A percentile compares a stretch with the other conserved stretches of the same genome.
These are phyloP conservation scores for Glaucomys volans DNA, from an alignment of 2,113 vertebrate species.

Conservation along the genomic window DNA sequence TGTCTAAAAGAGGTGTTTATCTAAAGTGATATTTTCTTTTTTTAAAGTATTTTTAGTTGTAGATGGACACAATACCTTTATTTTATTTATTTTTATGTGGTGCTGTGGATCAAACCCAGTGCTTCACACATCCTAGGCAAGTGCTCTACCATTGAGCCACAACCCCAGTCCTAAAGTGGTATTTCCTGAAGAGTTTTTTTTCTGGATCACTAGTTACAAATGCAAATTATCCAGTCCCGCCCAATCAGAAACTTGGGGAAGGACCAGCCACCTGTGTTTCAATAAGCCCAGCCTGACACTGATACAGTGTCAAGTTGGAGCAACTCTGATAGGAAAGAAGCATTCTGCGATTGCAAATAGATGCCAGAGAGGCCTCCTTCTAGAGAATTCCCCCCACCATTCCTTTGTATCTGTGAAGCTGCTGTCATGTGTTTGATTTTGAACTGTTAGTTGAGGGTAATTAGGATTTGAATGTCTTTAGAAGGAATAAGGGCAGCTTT, in stretches of 20 bases:
- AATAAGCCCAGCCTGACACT: not conserved
- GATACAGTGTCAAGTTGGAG: not conserved
- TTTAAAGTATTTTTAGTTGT: too few species aligned
- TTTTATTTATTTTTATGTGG: too few species aligned
- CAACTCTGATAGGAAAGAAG: not conserved
- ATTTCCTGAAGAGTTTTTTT: not conserved
- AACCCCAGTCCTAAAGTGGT: too few species aligned
- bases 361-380: not conserved
- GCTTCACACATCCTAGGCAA: too few species aligned
- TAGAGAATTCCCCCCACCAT: not conserved
- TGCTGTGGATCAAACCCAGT: too few species aligned
- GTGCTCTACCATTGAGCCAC: too few species aligned
- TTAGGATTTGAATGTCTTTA: slow-evolving; percentile 68
- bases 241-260: not conserved
- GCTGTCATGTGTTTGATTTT: slow-evolving; percentile 45
- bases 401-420: not conserved
- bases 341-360: not conserved
- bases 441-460: slow-evolving; percentile 65
- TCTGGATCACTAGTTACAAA: not conserved
- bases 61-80: too few species aligned
- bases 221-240: not conserved
- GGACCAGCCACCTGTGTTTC: not conserved
- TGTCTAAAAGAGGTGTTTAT: not conserved
- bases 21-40: not conserved
- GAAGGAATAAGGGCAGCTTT: slow-evolving; percentile 47